Evolutionary conservation across 2,888 invertebrate species (phyloP), one percentile per base, ranked within the genome.

Genomic region (Cinara cedri): DNA sequence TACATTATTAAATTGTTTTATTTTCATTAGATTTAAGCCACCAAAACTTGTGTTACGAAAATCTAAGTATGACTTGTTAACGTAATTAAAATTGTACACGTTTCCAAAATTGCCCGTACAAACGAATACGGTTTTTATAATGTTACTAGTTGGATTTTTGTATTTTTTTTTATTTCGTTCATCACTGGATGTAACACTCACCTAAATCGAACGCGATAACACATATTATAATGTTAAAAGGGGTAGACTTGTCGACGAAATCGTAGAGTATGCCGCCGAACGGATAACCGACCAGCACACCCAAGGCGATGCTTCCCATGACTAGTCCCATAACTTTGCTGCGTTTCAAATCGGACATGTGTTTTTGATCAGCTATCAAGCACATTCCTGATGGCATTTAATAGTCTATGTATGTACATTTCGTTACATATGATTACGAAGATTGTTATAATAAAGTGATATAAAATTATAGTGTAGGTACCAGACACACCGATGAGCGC

Each of bases 221-320:
- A 24, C 82, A 72, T 1, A 91, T 89, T 60, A 94, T 89, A 24
- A 92, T 86, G 1, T 92, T 85, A 84, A 94, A 94, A 0, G 93
- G 93, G 0, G 91, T 89, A 62, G 90, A 88, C 86, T 93, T 93
- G 70, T 93, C 93, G 51, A 91, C 88, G 81, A 92, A 88, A 83
- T 93, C 91, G 84, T 94, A 94, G 55, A 92, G 88, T 63, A 93
- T 88, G 1, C 93, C 91, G 13, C 94, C 94, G 83, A 93, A 89
- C 0, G 94, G 94, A 85, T 95, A 94, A 0, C 94, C 94, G 14
- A 92, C 87, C 1, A 95, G 87, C 0, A 95, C 93, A 0, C 94
- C 95, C 3, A 92, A 85, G 0, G 94, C 94, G 75, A 92, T 90
- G 81, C 93, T 93, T 8, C 94, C 93, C 84, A 94, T 89, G 1